Conservation (phyloP, 2,797 vertebrate species). For the Protosalanx chinensis region DNA sequence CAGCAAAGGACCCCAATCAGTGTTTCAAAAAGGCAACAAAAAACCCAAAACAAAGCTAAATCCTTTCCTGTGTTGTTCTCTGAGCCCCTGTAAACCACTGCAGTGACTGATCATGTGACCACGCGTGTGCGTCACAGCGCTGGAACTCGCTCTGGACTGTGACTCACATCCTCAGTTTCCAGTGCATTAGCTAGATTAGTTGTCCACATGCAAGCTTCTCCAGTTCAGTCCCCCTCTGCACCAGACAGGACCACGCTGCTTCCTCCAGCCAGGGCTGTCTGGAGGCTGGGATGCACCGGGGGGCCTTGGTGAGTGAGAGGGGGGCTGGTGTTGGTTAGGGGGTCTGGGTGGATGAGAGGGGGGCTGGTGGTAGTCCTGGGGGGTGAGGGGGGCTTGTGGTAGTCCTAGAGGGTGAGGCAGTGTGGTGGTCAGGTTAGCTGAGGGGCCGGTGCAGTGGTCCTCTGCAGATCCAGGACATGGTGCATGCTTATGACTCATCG, state of each 20-base stretch:
- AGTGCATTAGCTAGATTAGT: constrained; percentile 23
- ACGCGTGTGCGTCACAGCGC: constrained; percentile 56
- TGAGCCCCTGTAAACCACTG: constrained; percentile 45
- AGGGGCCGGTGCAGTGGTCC: not conserved
- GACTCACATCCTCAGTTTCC: constrained; percentile 59
- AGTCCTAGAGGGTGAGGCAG: no score
- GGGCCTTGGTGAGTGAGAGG: no score
- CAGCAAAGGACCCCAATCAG: not conserved
- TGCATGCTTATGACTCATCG: constrained; percentile 22
- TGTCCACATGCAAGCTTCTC: not conserved
- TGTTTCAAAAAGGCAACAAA: not conserved
- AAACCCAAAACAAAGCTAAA: not conserved
- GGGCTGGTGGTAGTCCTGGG: no score
- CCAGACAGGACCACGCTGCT: no score
- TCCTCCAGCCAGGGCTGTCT: no score
- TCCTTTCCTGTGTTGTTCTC: not conserved
- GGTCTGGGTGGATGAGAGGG: no score
- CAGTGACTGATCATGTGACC: constrained; percentile 57
- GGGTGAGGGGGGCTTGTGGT: no score
- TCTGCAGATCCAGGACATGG: constrained; percentile 10
- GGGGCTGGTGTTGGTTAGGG: no score
- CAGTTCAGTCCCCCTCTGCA: not conserved
- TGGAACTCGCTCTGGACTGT: constrained; percentile 53
- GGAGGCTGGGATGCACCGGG: no score
- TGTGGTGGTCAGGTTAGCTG: not conserved